phyloP scores from a whole-genome alignment of 2,888 invertebrate species.

The Rotaria sp. region DNA sequence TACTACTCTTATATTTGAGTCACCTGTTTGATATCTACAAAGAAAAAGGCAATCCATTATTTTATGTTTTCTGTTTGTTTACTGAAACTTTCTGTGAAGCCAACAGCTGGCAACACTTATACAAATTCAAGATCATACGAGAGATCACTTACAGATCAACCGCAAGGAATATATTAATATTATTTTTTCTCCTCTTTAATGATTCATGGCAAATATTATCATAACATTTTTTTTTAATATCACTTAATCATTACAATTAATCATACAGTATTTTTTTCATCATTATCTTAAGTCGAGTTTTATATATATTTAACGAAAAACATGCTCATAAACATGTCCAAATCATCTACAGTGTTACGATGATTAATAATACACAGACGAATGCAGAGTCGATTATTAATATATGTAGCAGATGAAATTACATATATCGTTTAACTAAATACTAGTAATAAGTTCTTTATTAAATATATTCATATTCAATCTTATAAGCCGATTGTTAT shows the following conservation, averaged over 20 bases:
- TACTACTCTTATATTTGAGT: neutral
- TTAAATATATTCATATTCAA: too few species aligned
- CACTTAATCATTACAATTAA: neutral
- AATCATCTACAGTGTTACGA: too few species aligned
- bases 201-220: neutral
- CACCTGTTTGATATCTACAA: neutral
- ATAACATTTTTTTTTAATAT: neutral
- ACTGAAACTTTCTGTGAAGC: neutral
- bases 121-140: neutral
- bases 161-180: neutral
- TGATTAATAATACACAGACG: too few species aligned
- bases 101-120: conserved; percentile 5
- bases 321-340: too few species aligned
- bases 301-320: too few species aligned
- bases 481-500: too few species aligned
- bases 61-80: neutral
- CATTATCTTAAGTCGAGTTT: too few species aligned
- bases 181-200: neutral
- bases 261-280: too few species aligned
- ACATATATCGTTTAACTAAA: too few species aligned
- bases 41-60: neutral
- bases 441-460: too few species aligned
- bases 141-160: neutral
- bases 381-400: too few species aligned
- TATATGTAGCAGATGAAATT: too few species aligned